phyloP scores from a whole-genome alignment of 2,113 vertebrate genomes.

The Catharus minimus region DNA sequence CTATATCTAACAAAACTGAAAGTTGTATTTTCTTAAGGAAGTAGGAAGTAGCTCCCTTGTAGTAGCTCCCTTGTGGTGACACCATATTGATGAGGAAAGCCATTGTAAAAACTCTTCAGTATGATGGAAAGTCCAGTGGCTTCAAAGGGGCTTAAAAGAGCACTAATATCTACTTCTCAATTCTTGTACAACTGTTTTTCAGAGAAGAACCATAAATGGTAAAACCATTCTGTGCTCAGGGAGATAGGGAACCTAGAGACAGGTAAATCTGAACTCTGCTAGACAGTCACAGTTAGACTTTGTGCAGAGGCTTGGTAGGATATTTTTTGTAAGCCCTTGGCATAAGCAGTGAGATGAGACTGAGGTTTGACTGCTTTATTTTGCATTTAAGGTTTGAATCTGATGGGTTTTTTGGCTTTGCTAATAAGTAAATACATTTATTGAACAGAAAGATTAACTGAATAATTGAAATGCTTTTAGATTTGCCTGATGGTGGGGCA shows the following conservation, averaged over 20 bases:
- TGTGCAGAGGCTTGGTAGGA: not conserved
- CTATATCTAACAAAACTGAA: not conserved
- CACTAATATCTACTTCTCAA: not conserved
- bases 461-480: conserved; percentile 70
- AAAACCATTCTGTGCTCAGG: not conserved
- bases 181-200: not conserved
- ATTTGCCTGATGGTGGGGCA: conserved; percentile 91
- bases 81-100: not conserved
- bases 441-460: conserved; percentile 8
- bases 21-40: not conserved
- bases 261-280: not conserved
- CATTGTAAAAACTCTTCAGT: not conserved
- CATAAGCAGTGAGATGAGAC: not conserved
- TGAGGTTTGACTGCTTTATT: not conserved
- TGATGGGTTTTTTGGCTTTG: not conserved
- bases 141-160: not conserved
- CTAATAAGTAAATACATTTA: not conserved
- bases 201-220: not conserved
- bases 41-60: not conserved
- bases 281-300: not conserved
- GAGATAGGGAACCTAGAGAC: not conserved
- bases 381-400: not conserved
- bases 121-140: not conserved
- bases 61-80: not conserved
- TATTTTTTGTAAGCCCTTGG: not conserved